These are phyloP conservation scores for Mongoloraphidia duomilia DNA, from an alignment of 2,888 invertebrate species.

Conservation along the genomic window DNA sequence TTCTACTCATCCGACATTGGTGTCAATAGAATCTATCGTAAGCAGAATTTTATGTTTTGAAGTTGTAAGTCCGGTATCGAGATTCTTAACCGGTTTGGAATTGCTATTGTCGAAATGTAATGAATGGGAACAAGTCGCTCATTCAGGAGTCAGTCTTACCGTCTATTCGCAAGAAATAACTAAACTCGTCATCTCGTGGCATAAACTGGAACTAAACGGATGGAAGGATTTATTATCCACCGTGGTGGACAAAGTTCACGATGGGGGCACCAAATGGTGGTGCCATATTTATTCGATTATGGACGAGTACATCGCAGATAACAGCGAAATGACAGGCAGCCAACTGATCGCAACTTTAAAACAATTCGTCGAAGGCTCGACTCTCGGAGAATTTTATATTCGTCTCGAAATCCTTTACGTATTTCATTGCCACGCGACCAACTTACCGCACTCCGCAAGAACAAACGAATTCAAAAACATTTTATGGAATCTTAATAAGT, in stretches of 20 bases:
- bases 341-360: constrained; percentile 48
- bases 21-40: constrained; percentile 50
- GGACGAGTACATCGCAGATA: constrained; percentile 39
- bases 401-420: constrained; percentile 63
- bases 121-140: constrained; percentile 88
- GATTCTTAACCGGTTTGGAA: constrained; percentile 84
- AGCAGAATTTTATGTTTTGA: constrained; percentile 54
- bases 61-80: constrained; percentile 67
- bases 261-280: constrained; percentile 75
- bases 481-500: constrained; percentile 69
- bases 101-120: constrained; percentile 69
- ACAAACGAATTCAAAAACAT: constrained; percentile 45
- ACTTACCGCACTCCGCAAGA: constrained; percentile 33
- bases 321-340: constrained; percentile 20
- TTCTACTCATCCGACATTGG: constrained; percentile 82
- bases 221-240: constrained; percentile 76
- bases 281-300: constrained; percentile 68
- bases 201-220: constrained; percentile 72
- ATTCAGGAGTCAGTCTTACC: constrained; percentile 68
- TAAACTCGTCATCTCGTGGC: constrained; percentile 76
- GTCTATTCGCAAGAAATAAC: constrained; percentile 59
- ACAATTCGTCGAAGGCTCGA: constrained; percentile 70
- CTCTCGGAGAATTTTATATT: constrained; percentile 68
- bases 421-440: constrained; percentile 66
- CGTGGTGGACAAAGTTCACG: constrained; percentile 47